A percentile compares a stretch with the other conserved stretches of the same genome.
phyloP scores from a whole-genome alignment of 2,113 vertebrate species.

The Sminthopsis crassicaudata region DNA sequence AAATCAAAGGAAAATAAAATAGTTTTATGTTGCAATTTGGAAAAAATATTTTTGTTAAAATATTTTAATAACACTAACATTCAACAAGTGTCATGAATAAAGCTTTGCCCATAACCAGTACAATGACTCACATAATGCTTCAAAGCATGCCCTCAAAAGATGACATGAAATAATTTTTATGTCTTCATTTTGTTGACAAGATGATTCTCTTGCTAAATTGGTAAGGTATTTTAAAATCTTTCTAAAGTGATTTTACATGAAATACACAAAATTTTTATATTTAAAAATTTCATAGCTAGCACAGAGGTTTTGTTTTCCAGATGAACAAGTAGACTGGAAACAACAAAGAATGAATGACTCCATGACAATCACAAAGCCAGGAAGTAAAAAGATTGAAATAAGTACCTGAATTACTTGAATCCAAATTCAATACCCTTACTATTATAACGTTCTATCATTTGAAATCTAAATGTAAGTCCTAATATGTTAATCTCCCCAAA shows the following conservation, averaged over 20 bases:
- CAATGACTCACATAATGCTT: too few relatives aligned
- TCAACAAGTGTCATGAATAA: too few relatives aligned
- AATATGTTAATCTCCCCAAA: not conserved
- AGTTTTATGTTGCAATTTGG: constrained; percentile 39
- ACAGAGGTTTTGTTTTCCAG: not conserved
- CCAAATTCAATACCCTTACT: constrained; percentile 14
- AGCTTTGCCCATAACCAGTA: too few relatives aligned
- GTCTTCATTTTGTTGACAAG: too few relatives aligned
- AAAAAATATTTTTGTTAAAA: constrained; percentile 40
- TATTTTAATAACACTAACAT: not conserved
- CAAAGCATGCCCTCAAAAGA: too few relatives aligned
- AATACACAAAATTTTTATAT: too few relatives aligned
- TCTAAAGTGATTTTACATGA: too few relatives aligned
- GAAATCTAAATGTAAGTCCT: not conserved
- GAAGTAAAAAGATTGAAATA: not conserved
- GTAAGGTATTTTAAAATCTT: too few relatives aligned
- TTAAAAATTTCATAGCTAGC: too few relatives aligned
- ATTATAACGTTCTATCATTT: not conserved
- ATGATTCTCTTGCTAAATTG: too few relatives aligned
- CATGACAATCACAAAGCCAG: not conserved
- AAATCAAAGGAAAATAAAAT: constrained; percentile 24
- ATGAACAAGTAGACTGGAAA: not conserved
- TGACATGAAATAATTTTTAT: too few relatives aligned
- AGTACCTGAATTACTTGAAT: not conserved
- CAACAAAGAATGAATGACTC: not conserved